phyloP scores from a whole-genome alignment of 2,888 invertebrate species.

The Ceramica pisi region DNA sequence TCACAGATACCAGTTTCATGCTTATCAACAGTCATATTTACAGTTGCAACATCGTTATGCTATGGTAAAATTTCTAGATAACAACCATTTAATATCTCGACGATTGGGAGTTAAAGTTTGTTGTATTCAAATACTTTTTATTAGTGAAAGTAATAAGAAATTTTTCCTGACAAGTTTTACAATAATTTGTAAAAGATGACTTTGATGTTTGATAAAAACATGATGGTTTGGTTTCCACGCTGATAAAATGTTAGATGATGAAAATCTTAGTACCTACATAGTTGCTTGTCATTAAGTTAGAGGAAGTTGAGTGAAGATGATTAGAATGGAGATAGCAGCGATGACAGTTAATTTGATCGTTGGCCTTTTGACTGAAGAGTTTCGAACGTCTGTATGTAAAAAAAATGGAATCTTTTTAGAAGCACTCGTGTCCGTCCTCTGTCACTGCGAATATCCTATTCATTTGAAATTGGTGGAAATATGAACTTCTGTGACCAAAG shows the following conservation, averaged over 20 bases:
- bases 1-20: constrained; percentile 48
- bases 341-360: neutral
- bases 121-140: constrained; percentile 38
- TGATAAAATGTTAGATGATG: neutral
- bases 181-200: neutral
- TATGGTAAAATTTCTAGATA: constrained; percentile 31
- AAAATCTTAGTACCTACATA: neutral
- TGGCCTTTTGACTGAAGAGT: neutral
- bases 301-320: constrained; percentile 6
- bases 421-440: too few species aligned
- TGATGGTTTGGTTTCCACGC: constrained; percentile 25
- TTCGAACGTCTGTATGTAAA: neutral
- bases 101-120: constrained; percentile 23
- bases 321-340: neutral
- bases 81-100: constrained; percentile 37
- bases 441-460: too few species aligned
- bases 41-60: constrained; percentile 28
- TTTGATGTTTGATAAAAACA: neutral
- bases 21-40: constrained; percentile 43
- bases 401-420: neutral
- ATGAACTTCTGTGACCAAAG: too few species aligned
- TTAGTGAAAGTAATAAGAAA: constrained; percentile 43
- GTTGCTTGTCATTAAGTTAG: constrained; percentile 9
- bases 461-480: too few species aligned
- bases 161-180: constrained; percentile 14